Base-by-base conservation (phyloP, 2,113 vertebrate genomes). In the Leptobrachium leishanense region DNA sequence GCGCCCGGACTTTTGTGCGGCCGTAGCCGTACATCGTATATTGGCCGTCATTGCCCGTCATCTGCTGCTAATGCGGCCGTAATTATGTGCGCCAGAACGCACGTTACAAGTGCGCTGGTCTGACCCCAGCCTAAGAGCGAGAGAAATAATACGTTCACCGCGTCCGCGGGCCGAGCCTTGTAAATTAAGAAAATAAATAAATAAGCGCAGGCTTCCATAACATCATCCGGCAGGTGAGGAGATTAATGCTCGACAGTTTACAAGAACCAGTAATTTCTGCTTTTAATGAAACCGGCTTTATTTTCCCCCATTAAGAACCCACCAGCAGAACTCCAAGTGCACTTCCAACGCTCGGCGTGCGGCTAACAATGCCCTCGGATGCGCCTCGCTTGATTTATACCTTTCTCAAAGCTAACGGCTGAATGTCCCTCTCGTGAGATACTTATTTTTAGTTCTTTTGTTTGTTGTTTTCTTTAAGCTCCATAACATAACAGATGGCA, bases 201-300 rank as follows among this genome's bases (percentile, higher is more conserved):
- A 31, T 31, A 50, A 59, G 41, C 13, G 63, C 2, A n/a, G 46
- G 43, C 41, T 68, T 40, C 70, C 57, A 63, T 77, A 70, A 62
- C 6, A 2, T 9, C 11, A 10, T 46, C 2, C 46, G 76, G 67
- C 76, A 77, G 67, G 55, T 64, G 67, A 40, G 2, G 68, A 63
- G 67, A 77, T 77, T 77, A 70, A 77, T 70, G 54, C 59, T n/a
- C 20, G 67, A 11, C 20, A 31, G 20, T 77, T 77, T 77, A 70
- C 76, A 46, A 70, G 67, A 43, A 50, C 68, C n/a, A 12, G n/a
- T 12, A 12, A 70, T 63, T 70, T 50, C 67, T 62, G 57, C 62
- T 70, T 77, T 50, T 77, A 63, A 70, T 63, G 55, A 70, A 72
- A 63, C 31, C 12, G 44, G 70, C 43, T 44, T 59, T 44, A 6